These are phyloP conservation scores for Callimorpha dominula DNA, from an alignment of 2,888 invertebrate species.

Conservation along the genomic window DNA sequence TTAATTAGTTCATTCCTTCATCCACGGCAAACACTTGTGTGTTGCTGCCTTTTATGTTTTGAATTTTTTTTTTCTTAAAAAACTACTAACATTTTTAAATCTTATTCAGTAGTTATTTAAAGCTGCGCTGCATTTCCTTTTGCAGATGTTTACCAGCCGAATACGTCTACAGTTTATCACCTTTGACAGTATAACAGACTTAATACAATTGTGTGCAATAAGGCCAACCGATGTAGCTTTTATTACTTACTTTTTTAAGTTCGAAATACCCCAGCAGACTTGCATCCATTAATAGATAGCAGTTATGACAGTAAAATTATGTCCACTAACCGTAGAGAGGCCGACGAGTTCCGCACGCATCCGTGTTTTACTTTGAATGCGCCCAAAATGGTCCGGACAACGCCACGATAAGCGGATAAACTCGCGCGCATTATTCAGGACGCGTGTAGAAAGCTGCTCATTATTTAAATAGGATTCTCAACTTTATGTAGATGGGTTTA, in stretches of 20 bases:
- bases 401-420: constrained; percentile 55
- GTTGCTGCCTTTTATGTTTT: no score
- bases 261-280: constrained; percentile 4
- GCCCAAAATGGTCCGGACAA: constrained; percentile 52
- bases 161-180: not conserved
- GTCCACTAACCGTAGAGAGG: constrained; percentile 16
- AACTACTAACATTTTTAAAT: not conserved
- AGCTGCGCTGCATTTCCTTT: not conserved
- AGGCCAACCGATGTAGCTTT: not conserved
- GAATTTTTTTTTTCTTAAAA: no score
- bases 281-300: constrained; percentile 16
- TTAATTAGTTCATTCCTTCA: not conserved
- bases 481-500: constrained; percentile 36
- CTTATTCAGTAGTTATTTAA: not conserved
- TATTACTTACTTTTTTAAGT: constrained; percentile 7
- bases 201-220: not conserved
- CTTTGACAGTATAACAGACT: not conserved
- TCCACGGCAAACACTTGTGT: not conserved
- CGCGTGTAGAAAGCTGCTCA: constrained; percentile 64
- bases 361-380: constrained; percentile 20
- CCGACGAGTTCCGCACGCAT: constrained; percentile 16
- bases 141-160: not conserved
- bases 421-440: constrained; percentile 59
- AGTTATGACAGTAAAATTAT: constrained; percentile 24
- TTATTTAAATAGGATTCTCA: constrained; percentile 43